These are phyloP conservation scores for Buathra laborator DNA, from an alignment of 2,888 invertebrate species.

Conservation along the genomic window DNA sequence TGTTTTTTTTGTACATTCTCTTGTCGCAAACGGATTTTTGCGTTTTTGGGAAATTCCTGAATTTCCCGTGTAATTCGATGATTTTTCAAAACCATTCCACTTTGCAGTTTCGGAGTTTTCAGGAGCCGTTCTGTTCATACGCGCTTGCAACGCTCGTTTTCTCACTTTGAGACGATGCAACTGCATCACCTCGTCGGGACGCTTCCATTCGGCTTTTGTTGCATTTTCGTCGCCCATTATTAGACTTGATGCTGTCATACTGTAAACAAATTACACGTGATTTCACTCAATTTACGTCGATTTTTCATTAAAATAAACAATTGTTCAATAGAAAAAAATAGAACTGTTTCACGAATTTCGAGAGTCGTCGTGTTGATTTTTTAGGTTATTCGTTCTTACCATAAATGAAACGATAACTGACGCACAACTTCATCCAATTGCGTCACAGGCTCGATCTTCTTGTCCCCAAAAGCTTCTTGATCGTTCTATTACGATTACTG, in stretches of 20 bases:
- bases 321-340: no score
- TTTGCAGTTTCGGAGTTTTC: constrained; percentile 78
- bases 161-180: constrained; percentile 91
- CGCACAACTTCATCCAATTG: no score
- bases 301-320: no score
- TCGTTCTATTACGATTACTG: no score
- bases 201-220: constrained; percentile 85
- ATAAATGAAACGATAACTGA: no score
- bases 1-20: constrained; percentile 80
- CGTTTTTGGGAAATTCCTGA: constrained; percentile 88
- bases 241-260: constrained; percentile 8
- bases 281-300: not conserved
- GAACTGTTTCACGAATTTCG: no score
- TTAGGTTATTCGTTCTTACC: no score
- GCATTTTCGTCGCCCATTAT: constrained; percentile 63
- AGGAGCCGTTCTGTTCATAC: constrained; percentile 85
- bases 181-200: constrained; percentile 89
- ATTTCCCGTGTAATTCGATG: constrained; percentile 59
- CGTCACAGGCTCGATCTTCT: no score
- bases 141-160: constrained; percentile 92
- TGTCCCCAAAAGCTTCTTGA: no score
- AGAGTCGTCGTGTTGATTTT: no score
- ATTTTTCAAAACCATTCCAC: constrained; percentile 36
- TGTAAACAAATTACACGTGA: not conserved
- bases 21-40: constrained; percentile 92